These are phyloP conservation scores for Urechis unicinctus DNA, from an alignment of 2,888 invertebrate genomes.

Conservation along the genomic window DNA sequence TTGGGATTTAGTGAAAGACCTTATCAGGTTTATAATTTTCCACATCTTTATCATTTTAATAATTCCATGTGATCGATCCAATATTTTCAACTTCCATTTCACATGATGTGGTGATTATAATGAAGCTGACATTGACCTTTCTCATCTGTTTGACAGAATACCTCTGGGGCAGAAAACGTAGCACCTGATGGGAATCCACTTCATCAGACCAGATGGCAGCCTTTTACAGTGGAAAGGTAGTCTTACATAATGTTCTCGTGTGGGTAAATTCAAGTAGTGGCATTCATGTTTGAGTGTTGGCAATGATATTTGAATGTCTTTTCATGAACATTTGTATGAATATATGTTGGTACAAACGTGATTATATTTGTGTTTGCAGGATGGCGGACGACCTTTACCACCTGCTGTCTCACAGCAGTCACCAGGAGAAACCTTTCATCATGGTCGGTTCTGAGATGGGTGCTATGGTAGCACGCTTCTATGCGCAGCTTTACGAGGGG, in stretches of 20 bases:
- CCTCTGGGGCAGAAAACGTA: not conserved
- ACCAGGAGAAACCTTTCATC: slow-evolving; percentile 41
- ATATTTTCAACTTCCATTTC: too few species aligned
- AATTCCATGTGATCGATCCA: too few species aligned
- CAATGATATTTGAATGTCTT: not conserved
- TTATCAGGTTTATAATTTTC: slow-evolving; percentile 7
- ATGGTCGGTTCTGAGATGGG: slow-evolving; percentile 46
- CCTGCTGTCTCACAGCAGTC: slow-evolving; percentile 36
- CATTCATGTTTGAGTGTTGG: too few species aligned
- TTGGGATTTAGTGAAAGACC: slow-evolving; percentile 48
- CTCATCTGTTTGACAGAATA: not conserved
- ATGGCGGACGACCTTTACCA: slow-evolving; percentile 46
- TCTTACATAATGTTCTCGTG: not conserved
- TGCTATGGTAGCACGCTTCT: slow-evolving; percentile 41
- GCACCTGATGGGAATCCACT: not conserved
- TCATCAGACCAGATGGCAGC: slow-evolving; percentile 23
- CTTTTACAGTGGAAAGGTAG: slow-evolving; percentile 41
- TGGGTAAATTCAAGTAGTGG: too few species aligned
- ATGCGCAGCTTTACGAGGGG: slow-evolving; percentile 44
- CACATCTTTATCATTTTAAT: not conserved
- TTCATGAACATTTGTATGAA: not conserved
- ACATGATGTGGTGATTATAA: too few species aligned
- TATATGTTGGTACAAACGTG: too few species aligned
- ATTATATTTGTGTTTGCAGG: slow-evolving; percentile 25
- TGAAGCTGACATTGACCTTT: too few species aligned